A percentile compares a stretch with the other conserved stretches of the same genome.
These are phyloP conservation scores for Melanchra persicariae DNA, from an alignment of 2,888 invertebrate genomes.

Conservation along the genomic window DNA sequence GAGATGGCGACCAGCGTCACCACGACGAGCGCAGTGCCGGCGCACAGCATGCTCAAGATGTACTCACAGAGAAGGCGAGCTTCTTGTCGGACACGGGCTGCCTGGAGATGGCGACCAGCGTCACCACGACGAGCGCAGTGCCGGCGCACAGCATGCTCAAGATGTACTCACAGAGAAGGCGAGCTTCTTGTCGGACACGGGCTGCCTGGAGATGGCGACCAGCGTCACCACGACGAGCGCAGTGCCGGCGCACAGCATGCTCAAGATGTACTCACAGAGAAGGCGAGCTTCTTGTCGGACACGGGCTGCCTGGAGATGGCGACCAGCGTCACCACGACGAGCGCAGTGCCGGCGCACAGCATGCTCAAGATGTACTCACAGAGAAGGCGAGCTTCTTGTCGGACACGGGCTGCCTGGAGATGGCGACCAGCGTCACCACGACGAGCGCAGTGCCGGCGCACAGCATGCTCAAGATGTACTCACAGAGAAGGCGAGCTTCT, in stretches of 20 bases:
- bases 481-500: slow-evolving; percentile 84
- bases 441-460: slow-evolving; percentile 74
- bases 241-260: slow-evolving; percentile 64
- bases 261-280: slow-evolving; percentile 1
- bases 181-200: slow-evolving; percentile 91
- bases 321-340: slow-evolving; percentile 86
- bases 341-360: slow-evolving; percentile 67
- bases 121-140: slow-evolving; percentile 80
- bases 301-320: slow-evolving; percentile 92
- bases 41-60: slow-evolving; percentile 44
- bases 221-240: slow-evolving; percentile 85
- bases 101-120: slow-evolving; percentile 89
- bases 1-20: slow-evolving; percentile 89
- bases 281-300: slow-evolving; percentile 90
- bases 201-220: slow-evolving; percentile 91
- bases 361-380: slow-evolving; percentile 22
- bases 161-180: slow-evolving; percentile 67
- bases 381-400: slow-evolving; percentile 88
- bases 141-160: slow-evolving; percentile 57
- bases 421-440: slow-evolving; percentile 86
- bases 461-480: slow-evolving; percentile 46
- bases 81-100: slow-evolving; percentile 92
- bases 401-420: slow-evolving; percentile 92
- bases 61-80: slow-evolving; percentile 77
- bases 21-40: slow-evolving; percentile 78